phyloP scores from a whole-genome alignment of 2,888 invertebrate species.

The Cheilosia vernalis region DNA sequence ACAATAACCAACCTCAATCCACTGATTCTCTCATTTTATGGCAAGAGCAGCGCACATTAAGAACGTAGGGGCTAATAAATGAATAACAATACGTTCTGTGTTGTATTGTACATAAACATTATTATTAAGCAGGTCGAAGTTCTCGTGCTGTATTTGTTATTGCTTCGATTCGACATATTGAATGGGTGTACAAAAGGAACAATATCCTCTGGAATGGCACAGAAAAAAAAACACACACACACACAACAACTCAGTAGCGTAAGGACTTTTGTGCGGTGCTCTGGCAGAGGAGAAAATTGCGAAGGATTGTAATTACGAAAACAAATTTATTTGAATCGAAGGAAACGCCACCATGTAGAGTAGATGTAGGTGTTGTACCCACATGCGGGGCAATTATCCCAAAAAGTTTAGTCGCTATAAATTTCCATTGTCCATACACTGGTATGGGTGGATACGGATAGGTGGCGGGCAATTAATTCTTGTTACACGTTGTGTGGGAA shows the following conservation, averaged over 20 bases:
- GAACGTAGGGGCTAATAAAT: slow-evolving; percentile 63
- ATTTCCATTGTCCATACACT: slow-evolving; percentile 48
- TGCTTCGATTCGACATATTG: slow-evolving; percentile 70
- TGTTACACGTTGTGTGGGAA: slow-evolving; percentile 53
- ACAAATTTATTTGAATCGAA: slow-evolving; percentile 58
- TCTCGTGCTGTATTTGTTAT: slow-evolving; percentile 56
- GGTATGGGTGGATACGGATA: neutral
- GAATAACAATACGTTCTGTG: slow-evolving; percentile 70
- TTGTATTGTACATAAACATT: slow-evolving; percentile 68
- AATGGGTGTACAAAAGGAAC: slow-evolving; percentile 58
- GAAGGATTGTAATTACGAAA: slow-evolving; percentile 54
- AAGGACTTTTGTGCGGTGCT: slow-evolving; percentile 33
- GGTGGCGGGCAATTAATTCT: slow-evolving; percentile 51
- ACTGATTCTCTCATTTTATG: slow-evolving; percentile 52
- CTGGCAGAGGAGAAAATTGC: slow-evolving; percentile 22
- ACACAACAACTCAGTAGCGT: slow-evolving; percentile 1
- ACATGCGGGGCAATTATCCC: slow-evolving; percentile 66
- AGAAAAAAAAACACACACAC: neutral
- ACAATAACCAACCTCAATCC: slow-evolving; percentile 18
- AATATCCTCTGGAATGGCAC: slow-evolving; percentile 34
- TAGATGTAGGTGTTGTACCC: slow-evolving; percentile 31
- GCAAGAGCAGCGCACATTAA: slow-evolving; percentile 58
- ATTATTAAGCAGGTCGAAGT: slow-evolving; percentile 72
- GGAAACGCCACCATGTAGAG: slow-evolving; percentile 1
- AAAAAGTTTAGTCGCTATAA: slow-evolving; percentile 67